A percentile compares a stretch with the other conserved stretches of the same genome.
phyloP scores from a whole-genome alignment of 2,113 vertebrate genomes.

The Phylloscopus whistleri region DNA sequence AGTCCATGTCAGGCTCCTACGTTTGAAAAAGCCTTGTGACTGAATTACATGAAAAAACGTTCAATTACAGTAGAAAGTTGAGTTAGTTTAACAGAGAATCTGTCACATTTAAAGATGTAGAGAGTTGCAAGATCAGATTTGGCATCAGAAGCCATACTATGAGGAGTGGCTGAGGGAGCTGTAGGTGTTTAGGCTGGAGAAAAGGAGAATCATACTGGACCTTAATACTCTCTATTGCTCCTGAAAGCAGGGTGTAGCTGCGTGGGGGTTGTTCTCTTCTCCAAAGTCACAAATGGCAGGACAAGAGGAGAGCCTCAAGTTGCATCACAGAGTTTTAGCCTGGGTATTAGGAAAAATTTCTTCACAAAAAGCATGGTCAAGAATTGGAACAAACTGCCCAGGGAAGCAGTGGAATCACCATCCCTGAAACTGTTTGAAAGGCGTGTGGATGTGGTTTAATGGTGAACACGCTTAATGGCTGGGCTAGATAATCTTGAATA shows the following conservation, averaged over 20 bases:
- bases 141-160: neutral
- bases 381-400: neutral
- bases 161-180: neutral
- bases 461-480: neutral
- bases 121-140: neutral
- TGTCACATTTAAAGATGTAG: neutral
- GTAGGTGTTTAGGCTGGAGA: neutral
- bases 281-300: neutral
- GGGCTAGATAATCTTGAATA: neutral
- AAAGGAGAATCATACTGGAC: neutral
- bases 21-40: neutral
- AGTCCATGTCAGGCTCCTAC: neutral
- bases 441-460: neutral
- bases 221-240: neutral
- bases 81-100: neutral
- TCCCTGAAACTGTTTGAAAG: neutral
- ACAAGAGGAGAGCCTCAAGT: neutral
- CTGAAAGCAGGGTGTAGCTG: accelerated
- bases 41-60: neutral
- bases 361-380: neutral
- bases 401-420: neutral
- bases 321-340: neutral
- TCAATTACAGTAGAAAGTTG: neutral
- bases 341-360: neutral
- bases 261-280: neutral